A percentile compares a stretch with the other conserved stretches of the same genome.
These are phyloP conservation scores for Scaptomyza hsui DNA, from an alignment of 1,140 invertebrate species.

Conservation along the genomic window DNA sequence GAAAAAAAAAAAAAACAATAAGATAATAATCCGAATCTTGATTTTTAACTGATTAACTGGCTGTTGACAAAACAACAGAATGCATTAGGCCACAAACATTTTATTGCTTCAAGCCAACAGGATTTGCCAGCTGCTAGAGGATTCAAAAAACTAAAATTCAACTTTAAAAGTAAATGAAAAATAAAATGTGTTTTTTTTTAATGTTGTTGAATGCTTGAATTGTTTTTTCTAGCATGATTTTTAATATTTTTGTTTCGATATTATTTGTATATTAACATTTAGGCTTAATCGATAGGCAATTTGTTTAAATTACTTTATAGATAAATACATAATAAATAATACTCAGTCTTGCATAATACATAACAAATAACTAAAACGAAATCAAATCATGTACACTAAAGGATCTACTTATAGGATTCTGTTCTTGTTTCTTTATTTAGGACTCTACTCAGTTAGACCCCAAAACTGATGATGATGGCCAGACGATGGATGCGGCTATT, in stretches of 20 bases:
- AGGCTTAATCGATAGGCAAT: slow-evolving; percentile 68
- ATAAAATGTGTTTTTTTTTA: not conserved
- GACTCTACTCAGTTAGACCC: not conserved
- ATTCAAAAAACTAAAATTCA: not conserved
- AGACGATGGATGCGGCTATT: slow-evolving; percentile 61
- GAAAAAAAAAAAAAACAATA: not conserved
- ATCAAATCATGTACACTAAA: slow-evolving; percentile 30
- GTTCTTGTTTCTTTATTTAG: slow-evolving; percentile 4
- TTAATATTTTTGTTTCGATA: slow-evolving; percentile 19
- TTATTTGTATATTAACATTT: slow-evolving; percentile 52
- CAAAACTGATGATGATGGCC: slow-evolving; percentile 1
- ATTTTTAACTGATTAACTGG: slow-evolving; percentile 1
- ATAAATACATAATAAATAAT: slow-evolving; percentile 69
- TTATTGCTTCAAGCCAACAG: not conserved
- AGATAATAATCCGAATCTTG: too few species aligned
- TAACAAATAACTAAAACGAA: slow-evolving; percentile 75
- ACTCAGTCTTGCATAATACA: too few species aligned
- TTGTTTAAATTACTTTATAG: slow-evolving; percentile 56
- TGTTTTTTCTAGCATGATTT: not conserved
- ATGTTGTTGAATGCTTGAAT: slow-evolving; percentile 7
- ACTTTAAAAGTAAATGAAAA: not conserved
- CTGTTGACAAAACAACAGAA: not conserved
- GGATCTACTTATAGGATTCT: slow-evolving; percentile 13
- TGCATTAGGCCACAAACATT: slow-evolving; percentile 1
- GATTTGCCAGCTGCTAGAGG: not conserved